A percentile compares a stretch with the other conserved stretches of the same genome.
Evolutionary conservation across 2,797 vertebrate species (phyloP).

Genomic region (Kryptolebias ocellatus): DNA sequence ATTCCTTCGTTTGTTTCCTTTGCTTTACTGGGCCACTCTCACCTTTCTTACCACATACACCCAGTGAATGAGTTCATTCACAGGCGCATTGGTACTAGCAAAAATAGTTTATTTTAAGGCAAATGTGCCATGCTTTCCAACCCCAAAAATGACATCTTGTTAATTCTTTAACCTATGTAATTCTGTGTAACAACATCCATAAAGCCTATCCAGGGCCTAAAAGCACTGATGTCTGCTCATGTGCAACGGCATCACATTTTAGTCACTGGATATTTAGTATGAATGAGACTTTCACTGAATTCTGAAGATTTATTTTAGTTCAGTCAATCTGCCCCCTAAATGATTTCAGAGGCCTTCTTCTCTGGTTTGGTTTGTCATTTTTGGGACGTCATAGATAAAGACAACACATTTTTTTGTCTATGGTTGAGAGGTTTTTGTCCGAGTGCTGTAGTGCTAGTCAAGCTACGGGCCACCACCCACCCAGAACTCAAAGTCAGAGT

Average conservation of each 20-base stretch:
- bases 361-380: conserved; percentile 74
- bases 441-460: conserved; percentile 38
- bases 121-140: conserved; percentile 58
- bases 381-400: conserved; percentile 68
- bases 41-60: conserved; percentile 61
- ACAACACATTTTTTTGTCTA: conserved; percentile 64
- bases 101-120: conserved; percentile 27
- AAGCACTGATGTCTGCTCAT: conserved; percentile 62
- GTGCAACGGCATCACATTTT: conserved; percentile 66
- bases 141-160: conserved; percentile 79
- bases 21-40: conserved; percentile 64
- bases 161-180: conserved; percentile 26
- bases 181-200: conserved; percentile 55
- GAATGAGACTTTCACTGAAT: conserved; percentile 53
- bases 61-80: conserved; percentile 68
- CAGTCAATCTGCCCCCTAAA: conserved; percentile 31
- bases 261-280: conserved; percentile 72
- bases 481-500: conserved; percentile 59
- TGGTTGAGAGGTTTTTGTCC: conserved; percentile 60
- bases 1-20: conserved; percentile 64
- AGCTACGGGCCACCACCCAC: conserved; percentile 52
- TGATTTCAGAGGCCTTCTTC: conserved; percentile 39
- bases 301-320: conserved; percentile 22
- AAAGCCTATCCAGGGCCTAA: conserved; percentile 72
- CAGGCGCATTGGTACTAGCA: conserved; percentile 45